phyloP scores from a whole-genome alignment of 2,797 vertebrate species.

The Lutjanus argentimaculatus region DNA sequence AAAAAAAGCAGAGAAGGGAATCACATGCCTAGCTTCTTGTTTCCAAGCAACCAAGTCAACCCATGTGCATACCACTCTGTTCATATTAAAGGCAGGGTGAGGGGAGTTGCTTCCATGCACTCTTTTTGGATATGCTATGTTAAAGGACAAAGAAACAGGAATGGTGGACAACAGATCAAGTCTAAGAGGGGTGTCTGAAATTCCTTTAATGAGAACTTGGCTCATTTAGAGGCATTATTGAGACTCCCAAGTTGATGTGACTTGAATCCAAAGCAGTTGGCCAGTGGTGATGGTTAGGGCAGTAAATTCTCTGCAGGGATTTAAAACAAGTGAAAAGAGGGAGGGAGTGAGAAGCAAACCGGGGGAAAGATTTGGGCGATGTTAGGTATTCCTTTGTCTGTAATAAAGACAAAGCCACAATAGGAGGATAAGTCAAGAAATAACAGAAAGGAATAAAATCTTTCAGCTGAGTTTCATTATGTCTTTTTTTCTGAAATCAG shows the following conservation, averaged over 20 bases:
- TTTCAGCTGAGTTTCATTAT: slow-evolving; percentile 2
- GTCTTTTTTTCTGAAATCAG: slow-evolving; percentile 24
- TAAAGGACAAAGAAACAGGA: slow-evolving; percentile 72
- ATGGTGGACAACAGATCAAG: slow-evolving; percentile 73
- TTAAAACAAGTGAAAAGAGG: slow-evolving; percentile 60
- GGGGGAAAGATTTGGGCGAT: slow-evolving; percentile 21
- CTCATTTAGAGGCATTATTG: slow-evolving; percentile 79
- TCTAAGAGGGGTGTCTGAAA: slow-evolving; percentile 72
- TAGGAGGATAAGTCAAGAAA: slow-evolving; percentile 12
- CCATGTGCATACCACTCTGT: slow-evolving; percentile 67
- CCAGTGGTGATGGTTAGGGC: slow-evolving; percentile 59
- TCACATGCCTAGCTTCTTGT: slow-evolving; percentile 73
- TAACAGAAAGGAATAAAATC: slow-evolving; percentile 12
- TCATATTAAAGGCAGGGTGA: slow-evolving; percentile 62
- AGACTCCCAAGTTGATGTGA: slow-evolving; percentile 77
- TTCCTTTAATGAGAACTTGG: slow-evolving; percentile 83
- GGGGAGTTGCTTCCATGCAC: slow-evolving; percentile 57
- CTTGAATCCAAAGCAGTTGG: slow-evolving; percentile 81
- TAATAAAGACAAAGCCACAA: slow-evolving; percentile 20
- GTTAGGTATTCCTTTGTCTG: slow-evolving; percentile 29
- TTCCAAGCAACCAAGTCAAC: slow-evolving; percentile 84
- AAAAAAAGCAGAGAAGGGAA: slow-evolving; percentile 54
- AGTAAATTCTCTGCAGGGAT: slow-evolving; percentile 71
- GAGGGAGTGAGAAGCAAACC: slow-evolving; percentile 18
- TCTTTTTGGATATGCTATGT: slow-evolving; percentile 53